Conservation (phyloP, 2,888 invertebrate species). For the Xestobium rufovillosum region DNA sequence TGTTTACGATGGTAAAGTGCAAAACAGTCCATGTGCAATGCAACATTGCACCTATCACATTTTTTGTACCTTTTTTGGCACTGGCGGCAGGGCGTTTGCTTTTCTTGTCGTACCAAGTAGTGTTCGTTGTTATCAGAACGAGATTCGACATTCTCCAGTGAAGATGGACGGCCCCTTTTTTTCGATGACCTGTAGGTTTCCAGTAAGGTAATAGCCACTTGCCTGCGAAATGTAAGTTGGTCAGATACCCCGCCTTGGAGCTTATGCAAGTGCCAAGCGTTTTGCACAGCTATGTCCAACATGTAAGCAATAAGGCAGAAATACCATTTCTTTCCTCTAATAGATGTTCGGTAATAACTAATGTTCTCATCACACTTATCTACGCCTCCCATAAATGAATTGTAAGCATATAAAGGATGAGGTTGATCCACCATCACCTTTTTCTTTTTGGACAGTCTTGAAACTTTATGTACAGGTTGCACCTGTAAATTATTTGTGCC, state of each 20-base stretch:
- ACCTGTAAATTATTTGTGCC: constrained; percentile 9
- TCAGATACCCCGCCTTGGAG: constrained; percentile 2
- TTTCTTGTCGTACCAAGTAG: constrained; percentile 1
- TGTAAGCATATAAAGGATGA: too few species aligned
- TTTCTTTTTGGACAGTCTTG: constrained; percentile 11
- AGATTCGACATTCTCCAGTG: constrained; percentile 2
- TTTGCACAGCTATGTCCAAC: constrained; percentile 1
- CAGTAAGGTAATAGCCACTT: not conserved
- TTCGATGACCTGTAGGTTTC: not conserved
- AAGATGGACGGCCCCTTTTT: not conserved
- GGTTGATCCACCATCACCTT: not conserved
- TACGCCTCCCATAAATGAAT: too few species aligned
- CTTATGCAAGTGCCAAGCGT: constrained; percentile 8
- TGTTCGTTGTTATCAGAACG: constrained; percentile 1
- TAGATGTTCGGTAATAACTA: too few species aligned
- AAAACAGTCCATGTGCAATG: constrained; percentile 1
- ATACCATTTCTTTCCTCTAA: too few species aligned
- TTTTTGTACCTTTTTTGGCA: not conserved
- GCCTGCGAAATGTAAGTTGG: constrained; percentile 2
- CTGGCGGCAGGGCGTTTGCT: not conserved
- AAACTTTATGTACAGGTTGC: constrained; percentile 9
- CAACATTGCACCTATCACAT: constrained; percentile 4
- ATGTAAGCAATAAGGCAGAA: not conserved
- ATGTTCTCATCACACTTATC: too few species aligned
- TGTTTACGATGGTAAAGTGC: constrained; percentile 2